A percentile compares a stretch with the other conserved stretches of the same genome.
Evolutionary conservation across 2,113 vertebrate species (phyloP).

Genomic region (Percopsis transmontana): DNA sequence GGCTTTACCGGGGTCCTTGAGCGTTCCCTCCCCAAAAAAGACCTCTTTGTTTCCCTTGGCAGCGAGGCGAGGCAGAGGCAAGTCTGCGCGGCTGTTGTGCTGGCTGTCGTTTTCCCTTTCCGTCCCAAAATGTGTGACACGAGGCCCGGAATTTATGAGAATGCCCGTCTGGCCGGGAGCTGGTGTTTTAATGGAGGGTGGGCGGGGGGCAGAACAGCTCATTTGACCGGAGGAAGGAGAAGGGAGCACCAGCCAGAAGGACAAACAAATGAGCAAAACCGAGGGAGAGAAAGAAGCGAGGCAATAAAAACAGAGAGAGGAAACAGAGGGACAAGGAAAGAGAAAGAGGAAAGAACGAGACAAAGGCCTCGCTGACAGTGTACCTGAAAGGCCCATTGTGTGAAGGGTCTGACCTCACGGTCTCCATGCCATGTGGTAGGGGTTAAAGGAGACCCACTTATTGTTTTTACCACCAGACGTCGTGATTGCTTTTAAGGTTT

Average conservation of each 20-base stretch:
- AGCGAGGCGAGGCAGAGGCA: neutral
- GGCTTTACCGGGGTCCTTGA: too few relatives aligned
- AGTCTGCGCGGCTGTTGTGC: constrained; percentile 21
- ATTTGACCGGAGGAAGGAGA: constrained; percentile 24
- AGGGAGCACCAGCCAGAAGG: neutral
- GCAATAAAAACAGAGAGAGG: constrained; percentile 35
- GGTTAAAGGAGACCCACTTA: constrained; percentile 39
- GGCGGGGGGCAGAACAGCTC: constrained; percentile 22
- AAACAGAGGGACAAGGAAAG: constrained; percentile 60
- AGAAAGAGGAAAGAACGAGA: constrained; percentile 42
- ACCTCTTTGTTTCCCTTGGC: too few relatives aligned
- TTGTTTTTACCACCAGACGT: constrained; percentile 43
- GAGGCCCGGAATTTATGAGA: constrained; percentile 54
- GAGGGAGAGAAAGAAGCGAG: neutral
- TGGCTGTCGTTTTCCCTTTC: constrained; percentile 36
- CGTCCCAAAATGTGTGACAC: constrained; percentile 47
- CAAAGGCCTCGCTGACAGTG: constrained; percentile 70
- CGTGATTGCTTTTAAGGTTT: constrained; percentile 8
- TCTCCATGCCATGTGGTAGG: constrained; percentile 63
- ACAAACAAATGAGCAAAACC: constrained; percentile 74
- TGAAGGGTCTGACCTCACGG: constrained; percentile 67
- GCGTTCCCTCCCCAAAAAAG: too few relatives aligned
- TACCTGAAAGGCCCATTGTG: constrained; percentile 71
- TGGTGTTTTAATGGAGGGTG: constrained; percentile 46
- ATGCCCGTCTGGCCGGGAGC: constrained; percentile 44